Base-by-base conservation (phyloP, 2,797 vertebrate species). In the Typhlichthys subterraneus region DNA sequence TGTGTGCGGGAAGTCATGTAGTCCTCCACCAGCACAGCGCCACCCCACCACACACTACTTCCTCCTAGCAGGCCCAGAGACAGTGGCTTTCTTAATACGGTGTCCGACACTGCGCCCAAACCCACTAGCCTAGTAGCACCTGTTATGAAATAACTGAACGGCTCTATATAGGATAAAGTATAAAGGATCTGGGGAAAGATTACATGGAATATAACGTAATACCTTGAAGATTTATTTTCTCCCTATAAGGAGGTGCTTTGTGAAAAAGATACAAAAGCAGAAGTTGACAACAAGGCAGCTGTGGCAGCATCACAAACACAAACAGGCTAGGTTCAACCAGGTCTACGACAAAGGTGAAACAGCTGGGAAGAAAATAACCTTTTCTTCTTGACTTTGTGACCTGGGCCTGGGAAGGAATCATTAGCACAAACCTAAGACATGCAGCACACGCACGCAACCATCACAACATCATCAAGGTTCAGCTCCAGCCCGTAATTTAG, bases 81-180 rank as follows among this genome's bases (percentile, higher is more conserved):
- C 83, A 91, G 72, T 87, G n/a, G 56, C 79, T 88, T 88, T 91
- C 84, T 88, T 83, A 29, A 29, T 67, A 55, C 45, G 61, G 6
- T 14, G 3, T 71, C 66, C 54, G 55, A 31, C 13, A 46, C 29
- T 61, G 59, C 45, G 14, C 63, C 50, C 19, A 0, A 14, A 60
- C 0, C 23, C 23, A 29, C 23, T 29, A 29, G 23, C 23, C 23
- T 29, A 29, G 23, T 29, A 29, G 23, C 23, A 29, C 23, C 23
- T 29, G 4, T 29, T 29, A 29, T 29, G 23, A 29, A 29, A 29
- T 29, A 29, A 29, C 23, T 29, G 23, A 29, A 29, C 23, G 23
- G 23, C 23, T 29, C 23, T 29, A 29, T 3, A 17, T 17, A 17
- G 17, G 17, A 17, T 17, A 17, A 17, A 4, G 23, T 29, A 29